Evolutionary conservation across 2,113 vertebrate species (phyloP), one percentile per base, ranked within the genome.

Genomic region (Rhombomys opimus): DNA sequence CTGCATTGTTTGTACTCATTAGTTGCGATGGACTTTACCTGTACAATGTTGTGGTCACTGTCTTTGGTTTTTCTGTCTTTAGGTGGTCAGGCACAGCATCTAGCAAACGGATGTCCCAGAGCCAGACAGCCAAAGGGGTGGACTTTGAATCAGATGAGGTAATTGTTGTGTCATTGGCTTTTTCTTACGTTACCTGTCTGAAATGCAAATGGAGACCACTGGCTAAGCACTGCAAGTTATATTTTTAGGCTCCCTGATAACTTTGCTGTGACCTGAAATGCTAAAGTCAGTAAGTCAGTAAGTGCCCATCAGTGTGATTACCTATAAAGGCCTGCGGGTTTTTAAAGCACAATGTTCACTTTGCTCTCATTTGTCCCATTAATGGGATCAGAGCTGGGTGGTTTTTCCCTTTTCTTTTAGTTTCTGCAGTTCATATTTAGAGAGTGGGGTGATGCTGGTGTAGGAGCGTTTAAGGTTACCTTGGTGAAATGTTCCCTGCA

Each of bases 101-200:
- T 81, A 97, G 97, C 89, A 99, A 98, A 94, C 97, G 63, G 67
- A 46, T 97, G 93, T 99, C 99, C 77, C 99, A 99, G 97, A 99
- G 98, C 97, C 99, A 99, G 0, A 96, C 97, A 0, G 78, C 97
- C 5, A 99, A 89, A 98, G 99, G 99, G 65, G 97, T 99, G 25
- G 97, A 98, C 77, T 99, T 99, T 97, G 99, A 99, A 46, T 99
- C 99, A 63, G 99, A 99, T 95, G 99, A 99, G 99, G 99, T 99
- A 99, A 93, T 91, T 38, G 5, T 80, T 38, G 25, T 84, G 57
- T 0, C 87, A 1, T 93, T 68, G 87, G 46, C 7, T 92, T 96
- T 97, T 85, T 85, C 0, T 77, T 75, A 15, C 87, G 67, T n/a
- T 91, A 54, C 25, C 73, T 70, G 22, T 96, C 95, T 12, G 23